These are phyloP conservation scores for Dinoponera quadriceps DNA, from an alignment of 1,140 invertebrate genomes.

Conservation along the genomic window DNA sequence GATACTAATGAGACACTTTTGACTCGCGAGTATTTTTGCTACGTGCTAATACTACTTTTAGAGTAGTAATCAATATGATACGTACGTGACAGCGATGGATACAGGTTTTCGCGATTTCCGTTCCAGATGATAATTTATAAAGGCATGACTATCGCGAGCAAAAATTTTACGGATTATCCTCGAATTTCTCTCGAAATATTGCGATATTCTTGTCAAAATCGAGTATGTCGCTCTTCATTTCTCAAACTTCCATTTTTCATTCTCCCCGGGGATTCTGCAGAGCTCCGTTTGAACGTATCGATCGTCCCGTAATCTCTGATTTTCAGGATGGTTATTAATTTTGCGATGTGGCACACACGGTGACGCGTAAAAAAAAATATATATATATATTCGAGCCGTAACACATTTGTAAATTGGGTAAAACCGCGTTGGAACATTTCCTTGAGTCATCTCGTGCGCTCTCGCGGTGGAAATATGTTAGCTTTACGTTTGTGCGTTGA, in stretches of 20 bases:
- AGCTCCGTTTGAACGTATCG: background rate
- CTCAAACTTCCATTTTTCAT: background rate
- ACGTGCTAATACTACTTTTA: conserved; percentile 50
- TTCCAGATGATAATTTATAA: conserved; percentile 40
- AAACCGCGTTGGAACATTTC: background rate
- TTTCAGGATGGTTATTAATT: conserved; percentile 17
- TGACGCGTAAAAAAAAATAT: background rate
- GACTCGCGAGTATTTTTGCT: conserved; percentile 42
- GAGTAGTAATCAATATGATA: conserved; percentile 38
- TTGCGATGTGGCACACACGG: no score
- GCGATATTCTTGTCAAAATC: conserved; percentile 1
- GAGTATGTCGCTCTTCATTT: background rate
- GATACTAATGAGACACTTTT: conserved; percentile 17
- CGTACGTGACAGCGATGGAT: conserved; percentile 32
- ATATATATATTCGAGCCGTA: no score
- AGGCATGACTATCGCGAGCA: background rate
- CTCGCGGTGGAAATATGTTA: no score
- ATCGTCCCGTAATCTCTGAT: background rate
- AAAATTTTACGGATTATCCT: background rate
- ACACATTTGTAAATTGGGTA: background rate
- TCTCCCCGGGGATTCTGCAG: background rate
- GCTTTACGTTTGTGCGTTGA: no score
- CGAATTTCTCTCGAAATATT: background rate
- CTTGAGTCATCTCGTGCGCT: background rate
- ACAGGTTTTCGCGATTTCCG: conserved; percentile 30